Percentiles rank a stretch among this genome's conserved stretches.
phyloP scores from a whole-genome alignment of 92 coral and sea anemone genomes.

The Heliopora coerulea region DNA sequence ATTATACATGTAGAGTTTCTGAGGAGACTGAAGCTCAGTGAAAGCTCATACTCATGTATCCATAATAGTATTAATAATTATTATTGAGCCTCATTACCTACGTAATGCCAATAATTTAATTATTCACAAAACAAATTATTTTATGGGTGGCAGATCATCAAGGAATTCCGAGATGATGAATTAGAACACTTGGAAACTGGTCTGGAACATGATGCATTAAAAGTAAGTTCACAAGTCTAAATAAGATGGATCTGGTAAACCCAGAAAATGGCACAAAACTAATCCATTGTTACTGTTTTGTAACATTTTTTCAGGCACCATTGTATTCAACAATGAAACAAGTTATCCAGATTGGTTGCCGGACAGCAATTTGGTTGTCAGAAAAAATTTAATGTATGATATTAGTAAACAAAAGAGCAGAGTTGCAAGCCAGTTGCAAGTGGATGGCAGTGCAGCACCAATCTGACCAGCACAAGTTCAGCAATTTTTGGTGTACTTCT shows the following conservation, averaged over 20 bases:
- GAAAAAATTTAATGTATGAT: conserved; percentile 77
- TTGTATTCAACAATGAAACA: conserved; percentile 70
- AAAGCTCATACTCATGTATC: not conserved
- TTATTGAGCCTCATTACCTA: too few species aligned
- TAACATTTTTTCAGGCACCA: conserved; percentile 72
- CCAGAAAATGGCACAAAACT: too few species aligned
- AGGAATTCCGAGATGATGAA: conserved; percentile 87
- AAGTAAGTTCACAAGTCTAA: too few species aligned
- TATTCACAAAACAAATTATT: not conserved
- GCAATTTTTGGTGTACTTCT: too few species aligned
- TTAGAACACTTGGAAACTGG: conserved; percentile 84
- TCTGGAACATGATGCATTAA: conserved; percentile 71
- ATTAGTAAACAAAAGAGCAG: too few species aligned
- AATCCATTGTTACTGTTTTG: too few species aligned
- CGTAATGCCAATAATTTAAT: not conserved
- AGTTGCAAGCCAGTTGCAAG: too few species aligned
- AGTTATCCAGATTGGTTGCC: conserved; percentile 87
- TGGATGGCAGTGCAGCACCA: too few species aligned
- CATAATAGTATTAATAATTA: not conserved
- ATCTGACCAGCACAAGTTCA: too few species aligned
- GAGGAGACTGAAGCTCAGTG: too few species aligned
- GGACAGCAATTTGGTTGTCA: conserved; percentile 86
- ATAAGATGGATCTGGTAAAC: too few species aligned
- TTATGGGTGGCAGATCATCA: conserved; percentile 59
- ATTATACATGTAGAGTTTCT: too few species aligned